These are phyloP conservation scores for Falco peregrinus DNA, from an alignment of 2,797 vertebrate genomes.

Conservation along the genomic window DNA sequence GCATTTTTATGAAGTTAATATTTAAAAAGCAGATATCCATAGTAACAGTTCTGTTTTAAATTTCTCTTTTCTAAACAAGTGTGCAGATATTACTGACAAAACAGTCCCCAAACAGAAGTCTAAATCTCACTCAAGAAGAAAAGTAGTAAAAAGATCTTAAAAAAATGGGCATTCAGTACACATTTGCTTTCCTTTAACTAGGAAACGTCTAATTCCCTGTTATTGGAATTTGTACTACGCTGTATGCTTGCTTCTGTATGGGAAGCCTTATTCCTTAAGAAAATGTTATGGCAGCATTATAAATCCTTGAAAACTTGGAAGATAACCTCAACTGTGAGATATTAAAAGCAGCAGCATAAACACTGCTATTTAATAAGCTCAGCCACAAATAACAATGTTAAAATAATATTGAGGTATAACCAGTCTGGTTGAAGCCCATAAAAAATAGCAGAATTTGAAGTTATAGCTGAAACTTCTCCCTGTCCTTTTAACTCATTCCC, in stretches of 20 bases:
- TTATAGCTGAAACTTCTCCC: constrained; percentile 27
- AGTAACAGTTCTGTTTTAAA: not conserved
- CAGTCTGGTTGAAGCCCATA: constrained; percentile 44
- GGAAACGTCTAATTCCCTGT: constrained; percentile 61
- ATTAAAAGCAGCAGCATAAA: constrained; percentile 36
- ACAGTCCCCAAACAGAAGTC: not conserved
- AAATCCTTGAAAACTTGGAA: constrained; percentile 73
- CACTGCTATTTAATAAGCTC: constrained; percentile 3
- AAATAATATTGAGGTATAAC: constrained; percentile 59
- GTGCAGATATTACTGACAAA: constrained; percentile 18
- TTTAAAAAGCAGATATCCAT: constrained; percentile 20
- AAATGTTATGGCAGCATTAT: constrained; percentile 66
- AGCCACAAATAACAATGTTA: constrained; percentile 58
- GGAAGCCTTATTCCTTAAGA: constrained; percentile 70
- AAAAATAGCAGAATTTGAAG: constrained; percentile 62
- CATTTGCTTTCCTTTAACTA: constrained; percentile 53
- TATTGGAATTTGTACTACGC: constrained; percentile 57
- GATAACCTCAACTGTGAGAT: constrained; percentile 53
- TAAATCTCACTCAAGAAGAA: constrained; percentile 33
- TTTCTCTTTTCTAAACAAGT: constrained; percentile 10
- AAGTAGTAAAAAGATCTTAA: constrained; percentile 24
- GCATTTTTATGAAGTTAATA: constrained; percentile 14
- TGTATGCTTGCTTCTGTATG: constrained; percentile 57
- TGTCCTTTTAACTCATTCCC: not conserved
- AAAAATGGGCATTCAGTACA: constrained; percentile 19